These are phyloP conservation scores for Gymnocypris eckloni DNA, from an alignment of 2,797 vertebrate genomes.

Conservation along the genomic window DNA sequence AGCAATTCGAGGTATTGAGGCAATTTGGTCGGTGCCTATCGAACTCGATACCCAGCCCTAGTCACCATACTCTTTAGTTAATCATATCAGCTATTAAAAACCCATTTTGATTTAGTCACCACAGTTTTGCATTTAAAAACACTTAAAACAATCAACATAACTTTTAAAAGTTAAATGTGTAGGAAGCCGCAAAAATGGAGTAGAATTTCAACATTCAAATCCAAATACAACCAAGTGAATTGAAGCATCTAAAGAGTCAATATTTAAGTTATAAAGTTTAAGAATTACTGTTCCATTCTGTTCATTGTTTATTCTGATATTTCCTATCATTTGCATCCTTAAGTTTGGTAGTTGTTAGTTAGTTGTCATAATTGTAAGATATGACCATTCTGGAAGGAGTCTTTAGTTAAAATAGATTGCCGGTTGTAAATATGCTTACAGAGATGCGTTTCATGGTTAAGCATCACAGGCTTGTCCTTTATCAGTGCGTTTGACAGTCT, in stretches of 20 bases:
- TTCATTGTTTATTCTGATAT: background rate
- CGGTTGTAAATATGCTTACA: conserved; percentile 63
- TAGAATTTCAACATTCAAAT: conserved; percentile 18
- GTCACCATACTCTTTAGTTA: background rate
- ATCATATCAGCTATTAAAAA: background rate
- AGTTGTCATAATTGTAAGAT: conserved; percentile 70
- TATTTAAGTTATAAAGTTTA: background rate
- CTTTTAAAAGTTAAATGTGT: background rate
- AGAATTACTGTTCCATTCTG: conserved; percentile 57
- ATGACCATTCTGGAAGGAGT: conserved; percentile 60
- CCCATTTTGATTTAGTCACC: conserved; percentile 1
- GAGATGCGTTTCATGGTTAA: conserved; percentile 69
- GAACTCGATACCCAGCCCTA: too few species aligned
- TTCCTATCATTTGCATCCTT: too few species aligned
- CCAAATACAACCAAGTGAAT: background rate
- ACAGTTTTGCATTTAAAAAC: conserved; percentile 9
- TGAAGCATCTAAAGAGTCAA: background rate
- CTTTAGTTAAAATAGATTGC: conserved; percentile 70
- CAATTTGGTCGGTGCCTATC: too few species aligned
- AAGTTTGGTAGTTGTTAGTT: too few species aligned
- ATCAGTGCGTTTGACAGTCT: conserved; percentile 69
- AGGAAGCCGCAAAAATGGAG: conserved; percentile 37
- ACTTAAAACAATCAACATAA: conserved; percentile 8
- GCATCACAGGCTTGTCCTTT: conserved; percentile 66
- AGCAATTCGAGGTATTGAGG: too few species aligned